Base-by-base conservation (phyloP, 2,888 invertebrate species). In the Ecdyonurus torrentis region DNA sequence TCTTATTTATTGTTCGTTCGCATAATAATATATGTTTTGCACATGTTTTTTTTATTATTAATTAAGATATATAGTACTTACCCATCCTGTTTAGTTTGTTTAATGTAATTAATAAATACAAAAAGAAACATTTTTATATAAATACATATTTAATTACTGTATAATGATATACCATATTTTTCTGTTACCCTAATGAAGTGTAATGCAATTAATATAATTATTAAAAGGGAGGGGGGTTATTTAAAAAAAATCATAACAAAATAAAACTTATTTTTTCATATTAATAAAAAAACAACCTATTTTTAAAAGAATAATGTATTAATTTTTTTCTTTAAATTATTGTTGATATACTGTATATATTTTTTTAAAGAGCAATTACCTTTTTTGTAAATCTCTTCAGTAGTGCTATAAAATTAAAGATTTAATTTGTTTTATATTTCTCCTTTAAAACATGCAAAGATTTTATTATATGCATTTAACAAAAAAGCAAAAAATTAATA, bases 401-500 rank as follows among this genome's bases (percentile, higher is more conserved):
- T 37, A 10, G 7, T 5, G 7, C 37, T 37, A 37, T 37, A 37
- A 37, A 37, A 10, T 37, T 15, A 52, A 52, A 15, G 24, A 59
- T 5, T 59, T 59, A 24, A 23, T n/a, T 22, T 5, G 22, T 55
- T 10, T 55, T 55, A 20, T 52, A 15, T n/a, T 58, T 58, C 58
- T 58, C 7, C 20, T 25, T 25, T 2, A 19, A 37, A 18, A 60
- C 10, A 25, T 25, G 23, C n/a, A 25, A 25, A 23, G 15, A 20
- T 60, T 25, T n/a, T 25, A 37, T 60, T 25, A 25, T 20, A 60
- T 25, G 60, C 60, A 25, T 24, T 25, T n/a, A 60, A 60, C 7
- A 25, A 60, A 2, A 24, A 60, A 25, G 37, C 15, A 24, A 60
- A 60, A 18, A 18, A 37, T 37, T 37, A 18, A 23, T 23, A 37